Evolutionary conservation across 2,797 vertebrate genomes (phyloP), one percentile per base, ranked within the genome.

Genomic region (Poliocrania exsul): DNA sequence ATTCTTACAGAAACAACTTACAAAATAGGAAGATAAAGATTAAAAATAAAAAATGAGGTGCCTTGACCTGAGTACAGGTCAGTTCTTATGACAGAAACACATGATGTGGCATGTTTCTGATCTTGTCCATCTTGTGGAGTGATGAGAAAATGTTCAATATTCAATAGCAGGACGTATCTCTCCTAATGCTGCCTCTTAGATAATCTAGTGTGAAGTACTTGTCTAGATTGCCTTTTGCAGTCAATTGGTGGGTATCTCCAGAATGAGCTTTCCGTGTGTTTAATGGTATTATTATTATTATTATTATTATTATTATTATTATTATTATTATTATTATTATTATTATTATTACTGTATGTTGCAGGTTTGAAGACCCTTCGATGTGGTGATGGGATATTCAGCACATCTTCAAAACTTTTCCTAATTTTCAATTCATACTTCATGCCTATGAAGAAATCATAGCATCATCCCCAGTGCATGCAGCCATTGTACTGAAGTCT

Each of bases 311-410:
- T 37, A 37, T 37, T 37, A 37, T 37, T 38, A 38, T 38, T 38
- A 38, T 38, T 38, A 38, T 38, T 38, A 38, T 38, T 38, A 38
- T 0, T 2, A 65, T 91, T 95, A 57, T 51, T 51, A 44, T 53
- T 44, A 97, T 91, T 28, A 7, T 31, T 44, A 16, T n/a, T 95
- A 56, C n/a, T 95, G 13, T 94, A 44, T 97, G 50, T 97, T 97
- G 38, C 98, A 99, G 99, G 98, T 99, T 98, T 89, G 98, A 98
- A 95, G 99, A 99, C 67, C 98, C 99, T 83, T 98, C 98, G 19
- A 94, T 99, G 98, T 99, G 99, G 99, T 99, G 98, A 98, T 97
- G 95, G 92, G 78, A 98, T 93, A 88, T 83, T 91, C 96, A 93
- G 64, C 86, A 86, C 71, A 29, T 85, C 73, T 25, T 96, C 93